Percentiles rank a stretch among this genome's conserved stretches.
These are phyloP conservation scores for Siniperca obscura DNA, from an alignment of 2,797 vertebrate species.

Conservation along the genomic window DNA sequence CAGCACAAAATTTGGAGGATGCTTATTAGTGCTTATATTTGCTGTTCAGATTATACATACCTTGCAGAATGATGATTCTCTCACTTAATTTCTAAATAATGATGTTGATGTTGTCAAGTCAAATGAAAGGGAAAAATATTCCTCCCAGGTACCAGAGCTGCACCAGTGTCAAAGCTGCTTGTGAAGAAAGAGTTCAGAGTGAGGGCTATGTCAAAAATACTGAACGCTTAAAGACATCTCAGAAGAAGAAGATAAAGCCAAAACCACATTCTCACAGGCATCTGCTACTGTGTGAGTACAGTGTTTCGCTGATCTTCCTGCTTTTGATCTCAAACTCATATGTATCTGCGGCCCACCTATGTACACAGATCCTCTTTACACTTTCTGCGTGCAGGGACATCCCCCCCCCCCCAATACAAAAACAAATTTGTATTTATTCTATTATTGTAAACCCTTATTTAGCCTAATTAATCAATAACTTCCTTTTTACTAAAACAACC, in stretches of 20 bases:
- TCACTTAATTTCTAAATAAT: not conserved
- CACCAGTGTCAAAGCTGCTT: not conserved
- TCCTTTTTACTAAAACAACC: not conserved
- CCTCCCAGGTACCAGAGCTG: not conserved
- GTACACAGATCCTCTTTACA: conserved; percentile 1
- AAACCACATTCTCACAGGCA: conserved; percentile 8
- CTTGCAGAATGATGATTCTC: conserved; percentile 17
- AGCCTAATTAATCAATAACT: not conserved
- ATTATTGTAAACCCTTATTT: not conserved
- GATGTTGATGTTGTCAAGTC: not conserved
- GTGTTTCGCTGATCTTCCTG: conserved; percentile 32
- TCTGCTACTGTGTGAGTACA: not conserved
- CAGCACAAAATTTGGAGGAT: not conserved
- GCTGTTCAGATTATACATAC: conserved; percentile 20
- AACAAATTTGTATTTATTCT: not conserved
- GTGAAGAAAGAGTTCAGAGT: not conserved
- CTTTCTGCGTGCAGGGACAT: not conserved
- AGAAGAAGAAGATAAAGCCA: conserved; percentile 5
- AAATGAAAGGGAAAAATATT: not conserved
- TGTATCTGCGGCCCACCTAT: conserved; percentile 8
- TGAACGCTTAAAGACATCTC: not conserved
- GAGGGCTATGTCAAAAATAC: not conserved
- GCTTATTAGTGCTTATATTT: not conserved
- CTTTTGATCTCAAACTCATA: conserved; percentile 43
- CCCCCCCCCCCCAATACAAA: too few species aligned